phyloP scores from a whole-genome alignment of 2,888 invertebrate genomes.

The Marasmarcha lunaedactyla region DNA sequence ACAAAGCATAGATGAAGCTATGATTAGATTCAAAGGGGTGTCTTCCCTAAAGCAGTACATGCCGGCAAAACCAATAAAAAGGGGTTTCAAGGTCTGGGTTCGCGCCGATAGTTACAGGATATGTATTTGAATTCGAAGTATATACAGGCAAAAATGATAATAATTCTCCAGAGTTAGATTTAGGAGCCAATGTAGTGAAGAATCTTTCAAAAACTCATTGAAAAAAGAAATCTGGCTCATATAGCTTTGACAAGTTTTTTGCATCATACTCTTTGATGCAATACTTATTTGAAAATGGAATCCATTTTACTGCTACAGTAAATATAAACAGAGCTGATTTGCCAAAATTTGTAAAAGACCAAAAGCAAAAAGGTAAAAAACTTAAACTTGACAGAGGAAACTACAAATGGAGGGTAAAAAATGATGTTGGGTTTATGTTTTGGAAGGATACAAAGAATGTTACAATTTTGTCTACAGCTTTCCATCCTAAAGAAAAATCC shows the following conservation, averaged over 20 bases:
- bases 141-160: background rate
- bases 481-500: background rate
- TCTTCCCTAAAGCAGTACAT: constrained; percentile 15
- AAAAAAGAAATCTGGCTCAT: too few species aligned
- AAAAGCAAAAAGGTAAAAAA: too few species aligned
- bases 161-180: too few species aligned
- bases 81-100: background rate
- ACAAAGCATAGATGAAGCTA: constrained; percentile 13
- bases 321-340: too few species aligned
- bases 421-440: background rate
- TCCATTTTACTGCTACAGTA: too few species aligned
- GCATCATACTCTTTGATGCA: too few species aligned
- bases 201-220: too few species aligned
- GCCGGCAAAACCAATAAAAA: constrained; percentile 13
- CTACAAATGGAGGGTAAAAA: background rate
- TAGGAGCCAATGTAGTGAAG: too few species aligned
- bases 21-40: constrained; percentile 15
- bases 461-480: too few species aligned
- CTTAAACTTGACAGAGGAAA: background rate
- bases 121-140: background rate
- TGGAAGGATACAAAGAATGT: background rate
- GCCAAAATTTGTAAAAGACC: too few species aligned
- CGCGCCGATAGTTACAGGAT: background rate
- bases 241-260: too few species aligned
- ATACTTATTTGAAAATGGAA: too few species aligned